Percentiles rank a stretch among this genome's conserved stretches.
phyloP scores from a whole-genome alignment of 2,797 vertebrate species.

The Sciurus vulgaris region DNA sequence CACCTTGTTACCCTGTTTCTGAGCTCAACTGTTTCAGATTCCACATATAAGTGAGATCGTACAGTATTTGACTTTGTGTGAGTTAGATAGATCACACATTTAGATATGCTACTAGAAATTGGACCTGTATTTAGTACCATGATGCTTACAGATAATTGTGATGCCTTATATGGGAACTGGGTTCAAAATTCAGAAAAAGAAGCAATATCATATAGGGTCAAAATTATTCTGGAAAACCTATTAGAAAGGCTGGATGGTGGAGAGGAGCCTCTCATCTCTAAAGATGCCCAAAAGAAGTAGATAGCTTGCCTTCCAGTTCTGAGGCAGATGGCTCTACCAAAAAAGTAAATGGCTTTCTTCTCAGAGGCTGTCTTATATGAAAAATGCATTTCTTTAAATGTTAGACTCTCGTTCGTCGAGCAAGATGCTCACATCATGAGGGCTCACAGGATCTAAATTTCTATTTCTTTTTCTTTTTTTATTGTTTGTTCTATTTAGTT shows the following conservation, averaged over 20 bases:
- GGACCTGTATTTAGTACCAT: background rate
- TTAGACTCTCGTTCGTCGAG: background rate
- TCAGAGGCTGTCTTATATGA: background rate
- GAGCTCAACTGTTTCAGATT: background rate
- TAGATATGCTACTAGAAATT: background rate
- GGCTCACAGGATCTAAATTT: background rate
- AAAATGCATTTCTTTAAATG: background rate
- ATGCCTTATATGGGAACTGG: background rate
- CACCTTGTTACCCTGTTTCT: background rate
- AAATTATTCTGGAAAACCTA: background rate
- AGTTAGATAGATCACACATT: background rate
- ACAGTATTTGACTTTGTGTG: background rate
- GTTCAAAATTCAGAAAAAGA: background rate
- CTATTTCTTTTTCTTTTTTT: too few species aligned
- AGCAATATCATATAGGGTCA: background rate
- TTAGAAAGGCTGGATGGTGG: background rate
- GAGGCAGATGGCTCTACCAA: background rate
- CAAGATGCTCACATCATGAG: background rate
- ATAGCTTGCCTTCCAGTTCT: background rate
- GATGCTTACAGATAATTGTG: background rate
- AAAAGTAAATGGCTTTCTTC: background rate
- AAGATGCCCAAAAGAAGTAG: background rate
- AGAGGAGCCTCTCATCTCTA: background rate
- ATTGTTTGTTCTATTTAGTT: too few species aligned
- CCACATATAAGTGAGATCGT: background rate